Evolutionary conservation across 2,888 invertebrate genomes (phyloP).

Genomic region (Tachina fera): DNA sequence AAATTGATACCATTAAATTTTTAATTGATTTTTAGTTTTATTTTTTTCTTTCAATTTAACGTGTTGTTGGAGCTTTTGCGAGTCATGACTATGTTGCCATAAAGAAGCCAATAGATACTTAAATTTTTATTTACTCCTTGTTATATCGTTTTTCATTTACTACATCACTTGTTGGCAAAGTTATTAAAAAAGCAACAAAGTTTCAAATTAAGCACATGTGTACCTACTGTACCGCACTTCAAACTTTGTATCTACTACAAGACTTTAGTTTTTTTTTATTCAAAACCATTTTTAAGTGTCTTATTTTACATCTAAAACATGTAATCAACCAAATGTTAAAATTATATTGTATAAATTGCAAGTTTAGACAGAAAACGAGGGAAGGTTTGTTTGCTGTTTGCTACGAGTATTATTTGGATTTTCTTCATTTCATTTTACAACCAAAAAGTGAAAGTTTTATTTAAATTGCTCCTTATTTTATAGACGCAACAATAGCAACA

Average conservation of each 20-base stretch:
- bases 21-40: too few relatives aligned
- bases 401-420: conserved; percentile 11
- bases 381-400: conserved; percentile 33
- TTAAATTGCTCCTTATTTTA: conserved; percentile 63
- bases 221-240: not conserved
- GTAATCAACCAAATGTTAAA: conserved; percentile 46
- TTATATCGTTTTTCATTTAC: too few relatives aligned
- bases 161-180: not conserved
- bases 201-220: not conserved
- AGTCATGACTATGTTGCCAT: too few relatives aligned
- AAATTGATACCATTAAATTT: too few relatives aligned
- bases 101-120: too few relatives aligned
- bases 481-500: conserved; percentile 20
- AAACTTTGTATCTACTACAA: not conserved
- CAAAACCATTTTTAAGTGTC: conserved; percentile 46
- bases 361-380: conserved; percentile 21
- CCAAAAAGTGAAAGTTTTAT: conserved; percentile 67
- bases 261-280: not conserved
- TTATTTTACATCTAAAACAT: conserved; percentile 59
- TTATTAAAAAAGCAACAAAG: not conserved
- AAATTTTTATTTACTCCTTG: too few relatives aligned
- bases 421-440: conserved; percentile 35
- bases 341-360: conserved; percentile 40
- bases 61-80: too few relatives aligned
- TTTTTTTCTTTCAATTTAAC: too few relatives aligned